These are phyloP conservation scores for Pseudoips prasinana DNA, from an alignment of 2,888 invertebrate species.

Conservation along the genomic window DNA sequence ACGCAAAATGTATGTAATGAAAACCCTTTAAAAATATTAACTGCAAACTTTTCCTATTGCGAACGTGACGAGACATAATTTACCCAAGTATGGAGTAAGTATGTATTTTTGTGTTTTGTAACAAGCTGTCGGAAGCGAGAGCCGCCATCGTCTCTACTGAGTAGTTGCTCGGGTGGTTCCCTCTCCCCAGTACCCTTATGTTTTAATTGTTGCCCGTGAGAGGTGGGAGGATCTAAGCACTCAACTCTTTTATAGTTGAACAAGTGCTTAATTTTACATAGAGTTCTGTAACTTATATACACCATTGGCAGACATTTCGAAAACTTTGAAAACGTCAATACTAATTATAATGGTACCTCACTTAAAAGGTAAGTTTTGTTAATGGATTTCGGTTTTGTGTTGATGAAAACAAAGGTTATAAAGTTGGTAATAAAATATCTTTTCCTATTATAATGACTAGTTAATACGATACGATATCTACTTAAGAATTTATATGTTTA, in stretches of 20 bases:
- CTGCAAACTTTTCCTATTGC: slow-evolving; percentile 31
- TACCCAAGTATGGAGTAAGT: slow-evolving; percentile 60
- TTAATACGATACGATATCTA: too few species aligned
- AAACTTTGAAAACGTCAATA: slow-evolving; percentile 4
- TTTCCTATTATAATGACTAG: too few species aligned
- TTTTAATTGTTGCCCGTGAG: slow-evolving; percentile 77
- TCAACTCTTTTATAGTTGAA: slow-evolving; percentile 65
- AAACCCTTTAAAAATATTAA: slow-evolving; percentile 29
- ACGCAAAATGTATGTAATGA: slow-evolving; percentile 20
- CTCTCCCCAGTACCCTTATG: slow-evolving; percentile 59
- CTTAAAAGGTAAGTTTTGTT: not conserved
- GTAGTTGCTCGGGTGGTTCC: slow-evolving; percentile 52
- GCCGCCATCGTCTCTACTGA: slow-evolving; percentile 68
- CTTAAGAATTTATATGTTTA: too few species aligned
- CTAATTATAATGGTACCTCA: not conserved
- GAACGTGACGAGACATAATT: slow-evolving; percentile 64
- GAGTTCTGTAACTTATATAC: slow-evolving; percentile 9
- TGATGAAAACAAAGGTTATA: not conserved
- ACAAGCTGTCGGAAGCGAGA: slow-evolving; percentile 47
- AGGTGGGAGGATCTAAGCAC: slow-evolving; percentile 73
- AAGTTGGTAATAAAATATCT: too few species aligned
- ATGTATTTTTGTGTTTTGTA: slow-evolving; percentile 55
- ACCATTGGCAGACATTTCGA: slow-evolving; percentile 40
- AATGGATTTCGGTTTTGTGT: not conserved
- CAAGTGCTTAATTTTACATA: slow-evolving; percentile 13